A percentile compares a stretch with the other conserved stretches of the same genome.
phyloP scores from a whole-genome alignment of 2,888 invertebrate species.

The Eupithecia exiguata region DNA sequence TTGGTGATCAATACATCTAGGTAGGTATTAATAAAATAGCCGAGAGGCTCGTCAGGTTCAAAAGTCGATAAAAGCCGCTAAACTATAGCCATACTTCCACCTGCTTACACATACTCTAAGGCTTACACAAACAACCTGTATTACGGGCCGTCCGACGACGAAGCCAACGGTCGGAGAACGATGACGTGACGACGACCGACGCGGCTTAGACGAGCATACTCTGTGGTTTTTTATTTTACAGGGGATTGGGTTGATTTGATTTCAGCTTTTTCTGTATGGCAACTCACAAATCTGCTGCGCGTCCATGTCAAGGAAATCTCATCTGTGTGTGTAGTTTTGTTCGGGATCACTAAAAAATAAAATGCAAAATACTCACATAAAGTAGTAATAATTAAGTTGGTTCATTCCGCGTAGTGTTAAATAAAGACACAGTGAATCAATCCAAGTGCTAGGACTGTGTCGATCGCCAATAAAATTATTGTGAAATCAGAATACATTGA shows the following conservation, averaged over 20 bases:
- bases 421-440: slow-evolving; percentile 39
- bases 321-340: slow-evolving; percentile 65
- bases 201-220: not conserved
- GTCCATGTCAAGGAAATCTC: slow-evolving; percentile 79
- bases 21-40: too few relatives aligned
- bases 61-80: too few relatives aligned
- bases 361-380: slow-evolving; percentile 70
- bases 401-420: slow-evolving; percentile 43
- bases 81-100: too few relatives aligned
- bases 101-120: too few relatives aligned
- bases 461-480: slow-evolving; percentile 35
- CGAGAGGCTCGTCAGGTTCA: too few relatives aligned
- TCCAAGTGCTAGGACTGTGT: slow-evolving; percentile 22
- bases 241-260: not conserved
- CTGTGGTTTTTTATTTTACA: not conserved
- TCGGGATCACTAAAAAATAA: slow-evolving; percentile 79
- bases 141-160: too few relatives aligned
- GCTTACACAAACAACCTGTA: too few relatives aligned
- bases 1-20: too few relatives aligned
- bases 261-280: slow-evolving; percentile 49
- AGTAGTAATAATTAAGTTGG: slow-evolving; percentile 58
- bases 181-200: not conserved
- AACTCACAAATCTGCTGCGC: slow-evolving; percentile 74
- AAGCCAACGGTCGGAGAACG: too few relatives aligned
- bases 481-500: slow-evolving; percentile 60